A percentile compares a stretch with the other conserved stretches of the same genome.
Evolutionary conservation across 2,888 invertebrate species (phyloP).

Genomic region (Nephrotoma guestfalica): DNA sequence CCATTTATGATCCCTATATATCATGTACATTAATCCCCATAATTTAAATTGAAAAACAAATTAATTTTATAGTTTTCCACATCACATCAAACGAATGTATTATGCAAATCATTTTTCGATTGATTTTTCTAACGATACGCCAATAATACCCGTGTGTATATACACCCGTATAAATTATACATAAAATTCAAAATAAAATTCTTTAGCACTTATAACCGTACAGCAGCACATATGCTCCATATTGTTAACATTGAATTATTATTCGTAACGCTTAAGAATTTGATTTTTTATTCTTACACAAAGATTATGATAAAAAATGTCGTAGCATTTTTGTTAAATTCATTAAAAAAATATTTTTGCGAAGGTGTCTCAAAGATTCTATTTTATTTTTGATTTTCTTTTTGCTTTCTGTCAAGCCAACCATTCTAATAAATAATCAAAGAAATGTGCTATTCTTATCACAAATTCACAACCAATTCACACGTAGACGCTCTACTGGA

Average conservation of each 20-base stretch:
- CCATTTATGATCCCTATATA: background rate
- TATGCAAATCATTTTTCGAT: background rate
- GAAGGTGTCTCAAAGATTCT: background rate
- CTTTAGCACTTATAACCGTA: background rate
- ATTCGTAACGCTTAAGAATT: background rate
- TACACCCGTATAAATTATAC: background rate
- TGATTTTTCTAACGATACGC: background rate
- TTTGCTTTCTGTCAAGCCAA: background rate
- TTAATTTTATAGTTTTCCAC: background rate
- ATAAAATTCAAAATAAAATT: background rate
- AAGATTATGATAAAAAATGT: background rate
- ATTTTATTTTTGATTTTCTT: background rate
- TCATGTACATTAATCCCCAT: no score
- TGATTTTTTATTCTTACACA: background rate
- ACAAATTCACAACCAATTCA: background rate
- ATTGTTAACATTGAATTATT: background rate
- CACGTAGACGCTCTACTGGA: background rate
- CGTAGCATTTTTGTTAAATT: background rate
- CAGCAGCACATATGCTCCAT: background rate
- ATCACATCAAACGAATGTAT: background rate
- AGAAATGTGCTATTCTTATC: background rate
- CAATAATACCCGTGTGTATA: background rate
- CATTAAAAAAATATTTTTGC: background rate
- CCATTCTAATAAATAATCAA: background rate
- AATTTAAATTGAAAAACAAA: background rate